Evolutionary conservation across 2,888 invertebrate species (phyloP).

Genomic region (Plagiodera versicolora): DNA sequence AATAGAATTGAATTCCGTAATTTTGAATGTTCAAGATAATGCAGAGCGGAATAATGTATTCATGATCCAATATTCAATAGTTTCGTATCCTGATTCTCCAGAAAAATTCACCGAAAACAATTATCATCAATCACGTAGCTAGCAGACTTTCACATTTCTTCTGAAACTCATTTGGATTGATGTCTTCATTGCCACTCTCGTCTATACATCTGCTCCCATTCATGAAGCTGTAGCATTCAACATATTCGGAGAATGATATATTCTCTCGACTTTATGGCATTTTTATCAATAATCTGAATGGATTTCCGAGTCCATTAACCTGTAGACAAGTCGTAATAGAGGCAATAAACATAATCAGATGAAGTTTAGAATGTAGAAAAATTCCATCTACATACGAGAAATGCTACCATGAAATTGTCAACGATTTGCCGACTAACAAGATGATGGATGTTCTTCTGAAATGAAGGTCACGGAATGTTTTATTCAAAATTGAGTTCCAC

Average conservation of each 20-base stretch:
- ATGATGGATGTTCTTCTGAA: not conserved
- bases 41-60: too few relatives aligned
- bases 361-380: not conserved
- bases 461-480: not conserved
- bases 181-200: not conserved
- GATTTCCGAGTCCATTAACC: not conserved
- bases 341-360: not conserved
- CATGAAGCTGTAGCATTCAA: not conserved
- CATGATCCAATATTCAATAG: too few relatives aligned
- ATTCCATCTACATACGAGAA: not conserved
- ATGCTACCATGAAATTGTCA: conserved; percentile 10
- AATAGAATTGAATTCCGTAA: too few relatives aligned
- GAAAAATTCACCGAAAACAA: too few relatives aligned
- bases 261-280: not conserved
- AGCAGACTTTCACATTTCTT: not conserved
- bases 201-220: not conserved
- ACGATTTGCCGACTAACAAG: conserved; percentile 6
- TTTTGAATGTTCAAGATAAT: too few relatives aligned
- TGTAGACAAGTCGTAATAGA: not conserved
- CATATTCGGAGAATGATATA: not conserved
- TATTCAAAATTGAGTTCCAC: too few relatives aligned
- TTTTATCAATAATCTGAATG: not conserved
- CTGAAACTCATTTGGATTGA: not conserved
- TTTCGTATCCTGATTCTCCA: too few relatives aligned
- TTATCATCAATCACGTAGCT: not conserved